Evolutionary conservation across 1,140 invertebrate species (phyloP).

Genomic region (Drosophila melanogaster): DNA sequence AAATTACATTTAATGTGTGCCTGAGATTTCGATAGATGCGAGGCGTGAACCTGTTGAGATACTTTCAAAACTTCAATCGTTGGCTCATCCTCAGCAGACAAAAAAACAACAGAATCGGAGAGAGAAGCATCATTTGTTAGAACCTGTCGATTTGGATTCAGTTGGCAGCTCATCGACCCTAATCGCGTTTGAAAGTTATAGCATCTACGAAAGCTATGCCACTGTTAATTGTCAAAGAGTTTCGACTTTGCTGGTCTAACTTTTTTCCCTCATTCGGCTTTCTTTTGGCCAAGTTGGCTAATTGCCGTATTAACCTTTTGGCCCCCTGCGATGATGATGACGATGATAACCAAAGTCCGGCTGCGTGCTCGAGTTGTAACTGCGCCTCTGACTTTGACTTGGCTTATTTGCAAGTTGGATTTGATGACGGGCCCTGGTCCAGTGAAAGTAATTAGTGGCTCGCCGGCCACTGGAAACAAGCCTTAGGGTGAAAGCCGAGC

Average conservation of each 20-base stretch:
- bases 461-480: neutral
- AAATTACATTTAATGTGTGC: slow-evolving; percentile 74
- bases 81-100: slow-evolving; percentile 2
- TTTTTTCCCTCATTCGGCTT: slow-evolving; percentile 30
- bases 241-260: slow-evolving; percentile 10
- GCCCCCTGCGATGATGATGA: slow-evolving; percentile 46
- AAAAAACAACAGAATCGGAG: neutral
- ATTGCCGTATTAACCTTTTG: slow-evolving; percentile 80
- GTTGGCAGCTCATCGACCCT: slow-evolving; percentile 66
- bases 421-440: slow-evolving; percentile 59
- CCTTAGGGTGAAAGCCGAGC: slow-evolving; percentile 70
- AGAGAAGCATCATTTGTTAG: slow-evolving; percentile 61
- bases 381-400: slow-evolving; percentile 24
- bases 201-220: slow-evolving; percentile 23
- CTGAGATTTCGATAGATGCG: slow-evolving; percentile 67
- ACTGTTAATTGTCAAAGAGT: slow-evolving; percentile 46
- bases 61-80: slow-evolving; percentile 39
- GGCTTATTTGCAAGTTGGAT: slow-evolving; percentile 67
- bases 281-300: slow-evolving; percentile 63
- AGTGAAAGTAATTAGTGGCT: slow-evolving; percentile 78
- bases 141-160: slow-evolving; percentile 64
- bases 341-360: slow-evolving; percentile 49
- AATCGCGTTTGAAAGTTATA: slow-evolving; percentile 76
- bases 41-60: slow-evolving; percentile 78
- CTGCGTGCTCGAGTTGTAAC: slow-evolving; percentile 68